Percentiles rank a stretch among this genome's conserved stretches.
phyloP scores from a whole-genome alignment of 2,888 invertebrate genomes.

The Gerosis bhagava region DNA sequence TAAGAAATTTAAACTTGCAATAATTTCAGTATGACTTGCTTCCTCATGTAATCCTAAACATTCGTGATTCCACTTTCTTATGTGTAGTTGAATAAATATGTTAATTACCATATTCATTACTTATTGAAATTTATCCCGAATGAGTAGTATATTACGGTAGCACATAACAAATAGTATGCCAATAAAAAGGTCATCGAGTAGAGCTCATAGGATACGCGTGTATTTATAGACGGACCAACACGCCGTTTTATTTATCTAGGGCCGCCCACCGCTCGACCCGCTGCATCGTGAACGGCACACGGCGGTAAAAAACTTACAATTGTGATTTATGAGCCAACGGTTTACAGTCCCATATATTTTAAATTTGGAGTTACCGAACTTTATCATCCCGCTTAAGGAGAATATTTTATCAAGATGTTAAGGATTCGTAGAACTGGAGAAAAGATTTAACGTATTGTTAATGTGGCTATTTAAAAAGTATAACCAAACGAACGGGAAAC shows the following conservation, averaged over 20 bases:
- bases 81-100: no score
- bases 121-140: no score
- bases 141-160: constrained; percentile 16
- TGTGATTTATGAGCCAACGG: constrained; percentile 15
- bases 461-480: constrained; percentile 6
- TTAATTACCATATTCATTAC: no score
- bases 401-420: neutral
- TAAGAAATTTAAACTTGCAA: no score
- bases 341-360: constrained; percentile 1
- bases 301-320: constrained; percentile 16
- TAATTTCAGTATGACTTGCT: no score
- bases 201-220: constrained; percentile 50
- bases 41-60: no score
- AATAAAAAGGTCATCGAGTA: constrained; percentile 62
- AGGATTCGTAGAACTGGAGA: neutral
- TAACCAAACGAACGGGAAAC: neutral
- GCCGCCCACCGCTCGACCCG: constrained; percentile 46
- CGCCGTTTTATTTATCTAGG: constrained; percentile 62
- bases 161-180: constrained; percentile 31
- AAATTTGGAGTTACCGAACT: constrained; percentile 4
- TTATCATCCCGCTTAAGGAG: neutral
- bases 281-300: constrained; percentile 13
- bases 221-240: constrained; percentile 74
- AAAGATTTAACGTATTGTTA: no score
- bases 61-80: no score